These are phyloP conservation scores for Galeopsomyia nigrocyanea DNA, from an alignment of 2,888 invertebrate genomes.

Conservation along the genomic window DNA sequence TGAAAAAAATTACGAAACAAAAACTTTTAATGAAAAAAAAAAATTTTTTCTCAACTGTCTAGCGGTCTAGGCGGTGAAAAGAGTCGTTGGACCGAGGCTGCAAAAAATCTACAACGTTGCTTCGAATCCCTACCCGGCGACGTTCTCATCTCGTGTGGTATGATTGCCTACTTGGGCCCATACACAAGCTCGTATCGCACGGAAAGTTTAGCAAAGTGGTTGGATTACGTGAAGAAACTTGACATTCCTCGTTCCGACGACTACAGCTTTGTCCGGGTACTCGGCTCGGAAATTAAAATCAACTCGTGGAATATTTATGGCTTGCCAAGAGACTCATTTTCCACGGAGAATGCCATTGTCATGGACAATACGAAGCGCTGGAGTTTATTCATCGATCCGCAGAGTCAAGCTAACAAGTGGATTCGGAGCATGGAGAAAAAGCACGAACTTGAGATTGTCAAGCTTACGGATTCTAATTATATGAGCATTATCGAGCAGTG, in stretches of 20 bases:
- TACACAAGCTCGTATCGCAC: slow-evolving; percentile 81
- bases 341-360: slow-evolving; percentile 88
- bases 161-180: slow-evolving; percentile 91
- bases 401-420: slow-evolving; percentile 89
- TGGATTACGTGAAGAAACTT: slow-evolving; percentile 75
- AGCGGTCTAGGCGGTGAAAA: slow-evolving; percentile 89
- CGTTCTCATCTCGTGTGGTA: slow-evolving; percentile 87
- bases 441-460: slow-evolving; percentile 79
- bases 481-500: slow-evolving; percentile 82
- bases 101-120: slow-evolving; percentile 79
- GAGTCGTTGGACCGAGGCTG: slow-evolving; percentile 85
- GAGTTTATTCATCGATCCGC: slow-evolving; percentile 88
- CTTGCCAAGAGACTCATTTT: slow-evolving; percentile 85
- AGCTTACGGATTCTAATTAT: slow-evolving; percentile 82
- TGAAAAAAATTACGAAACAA: too few relatives aligned
- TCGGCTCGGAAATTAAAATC: slow-evolving; percentile 89
- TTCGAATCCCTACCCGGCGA: slow-evolving; percentile 91
- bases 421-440: slow-evolving; percentile 85
- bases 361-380: slow-evolving; percentile 83
- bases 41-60: not conserved
- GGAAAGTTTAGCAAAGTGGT: slow-evolving; percentile 79
- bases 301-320: slow-evolving; percentile 89
- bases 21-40: too few relatives aligned
- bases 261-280: slow-evolving; percentile 80
- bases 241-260: slow-evolving; percentile 83